Conservation (phyloP, 2,888 invertebrate species). For the Drosophila crucigera region DNA sequence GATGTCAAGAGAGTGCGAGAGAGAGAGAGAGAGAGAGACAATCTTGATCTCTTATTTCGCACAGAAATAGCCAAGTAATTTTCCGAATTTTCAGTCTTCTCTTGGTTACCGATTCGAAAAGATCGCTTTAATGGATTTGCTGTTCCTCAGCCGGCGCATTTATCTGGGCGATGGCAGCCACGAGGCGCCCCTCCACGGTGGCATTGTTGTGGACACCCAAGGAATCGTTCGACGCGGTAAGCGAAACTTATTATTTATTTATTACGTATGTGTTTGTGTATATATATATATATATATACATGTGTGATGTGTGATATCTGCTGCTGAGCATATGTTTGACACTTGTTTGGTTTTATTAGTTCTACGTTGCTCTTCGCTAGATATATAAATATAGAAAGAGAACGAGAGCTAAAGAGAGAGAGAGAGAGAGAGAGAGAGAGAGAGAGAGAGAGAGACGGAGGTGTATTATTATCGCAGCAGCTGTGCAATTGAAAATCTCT, state of each 20-base stretch:
- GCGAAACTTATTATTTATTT: background rate
- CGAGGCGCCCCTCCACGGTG: conserved; percentile 86
- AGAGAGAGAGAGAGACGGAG: background rate
- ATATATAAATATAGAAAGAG: background rate
- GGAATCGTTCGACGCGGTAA: conserved; percentile 86
- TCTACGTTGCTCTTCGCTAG: conserved; percentile 12
- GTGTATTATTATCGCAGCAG: background rate
- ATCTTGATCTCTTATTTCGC: conserved; percentile 11
- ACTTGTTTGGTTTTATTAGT: conserved; percentile 1
- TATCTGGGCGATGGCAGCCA: conserved; percentile 86
- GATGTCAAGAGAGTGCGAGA: background rate
- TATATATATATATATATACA: background rate
- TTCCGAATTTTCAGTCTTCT: conserved; percentile 29
- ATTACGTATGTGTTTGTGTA: background rate
- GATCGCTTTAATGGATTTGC: conserved; percentile 81
- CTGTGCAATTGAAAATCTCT: background rate
- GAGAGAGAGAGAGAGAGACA: background rate
- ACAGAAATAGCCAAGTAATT: conserved; percentile 35
- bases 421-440: background rate
- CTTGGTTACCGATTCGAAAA: conserved; percentile 6
- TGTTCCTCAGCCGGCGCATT: conserved; percentile 85
- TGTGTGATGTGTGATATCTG: background rate
- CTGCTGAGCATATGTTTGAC: conserved; percentile 3
- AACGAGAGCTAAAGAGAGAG: background rate
- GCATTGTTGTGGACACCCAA: conserved; percentile 87